Conservation (phyloP, 2,113 vertebrate species). For the Gracilinanus agilis region DNA sequence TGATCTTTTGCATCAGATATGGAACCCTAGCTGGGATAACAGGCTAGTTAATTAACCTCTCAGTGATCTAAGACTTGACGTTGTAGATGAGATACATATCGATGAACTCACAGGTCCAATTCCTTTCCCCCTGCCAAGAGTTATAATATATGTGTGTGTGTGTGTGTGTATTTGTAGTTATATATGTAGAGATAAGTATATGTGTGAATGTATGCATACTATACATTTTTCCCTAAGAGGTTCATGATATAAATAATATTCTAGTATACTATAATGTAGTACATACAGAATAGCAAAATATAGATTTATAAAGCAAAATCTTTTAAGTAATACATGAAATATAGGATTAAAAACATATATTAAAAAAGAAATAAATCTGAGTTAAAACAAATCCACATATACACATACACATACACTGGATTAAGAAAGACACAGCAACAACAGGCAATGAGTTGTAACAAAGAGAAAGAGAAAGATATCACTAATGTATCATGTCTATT, state of each 20-base stretch:
- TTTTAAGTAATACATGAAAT: background rate
- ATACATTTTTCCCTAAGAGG: background rate
- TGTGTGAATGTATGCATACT: too few species aligned
- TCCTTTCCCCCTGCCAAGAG: too few species aligned
- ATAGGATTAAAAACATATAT: too few species aligned
- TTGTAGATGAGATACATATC: background rate
- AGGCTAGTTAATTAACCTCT: background rate
- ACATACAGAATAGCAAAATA: background rate
- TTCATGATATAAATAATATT: background rate
- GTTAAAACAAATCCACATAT: background rate
- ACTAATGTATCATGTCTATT: background rate
- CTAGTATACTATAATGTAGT: too few species aligned
- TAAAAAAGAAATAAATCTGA: slow-evolving; percentile 30
- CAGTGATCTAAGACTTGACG: background rate
- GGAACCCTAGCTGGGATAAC: background rate
- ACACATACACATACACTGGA: background rate
- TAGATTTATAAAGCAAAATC: background rate
- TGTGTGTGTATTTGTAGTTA: too few species aligned
- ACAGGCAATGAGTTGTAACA: background rate
- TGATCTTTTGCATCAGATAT: background rate
- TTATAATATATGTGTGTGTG: background rate
- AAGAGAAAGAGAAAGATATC: background rate
- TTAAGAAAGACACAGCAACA: background rate
- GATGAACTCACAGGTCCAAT: background rate
- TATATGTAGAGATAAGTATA: too few species aligned